phyloP scores from a whole-genome alignment of 1,140 invertebrate species.

The Drosophila hydei region DNA sequence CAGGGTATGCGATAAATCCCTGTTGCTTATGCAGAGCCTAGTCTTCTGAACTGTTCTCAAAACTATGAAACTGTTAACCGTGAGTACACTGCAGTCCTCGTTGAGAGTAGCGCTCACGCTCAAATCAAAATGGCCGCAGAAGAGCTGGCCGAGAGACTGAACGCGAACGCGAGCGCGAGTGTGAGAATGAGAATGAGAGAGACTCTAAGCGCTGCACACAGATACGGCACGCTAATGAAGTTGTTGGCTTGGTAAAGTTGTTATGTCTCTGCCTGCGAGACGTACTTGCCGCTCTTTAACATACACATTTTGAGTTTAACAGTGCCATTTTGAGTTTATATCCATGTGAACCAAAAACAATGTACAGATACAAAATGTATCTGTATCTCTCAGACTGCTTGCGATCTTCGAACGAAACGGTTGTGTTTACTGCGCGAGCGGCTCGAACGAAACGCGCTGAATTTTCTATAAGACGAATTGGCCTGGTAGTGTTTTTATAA shows the following conservation, averaged over 20 bases:
- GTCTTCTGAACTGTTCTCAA: slow-evolving; percentile 8
- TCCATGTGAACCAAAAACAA: slow-evolving; percentile 18
- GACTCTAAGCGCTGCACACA: slow-evolving; percentile 31
- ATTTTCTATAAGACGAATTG: slow-evolving; percentile 37
- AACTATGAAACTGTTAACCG: slow-evolving; percentile 48
- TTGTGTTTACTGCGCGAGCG: slow-evolving; percentile 62
- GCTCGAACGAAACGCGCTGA: slow-evolving; percentile 45
- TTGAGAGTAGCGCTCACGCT: slow-evolving; percentile 35
- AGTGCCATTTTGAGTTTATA: slow-evolving; percentile 50
- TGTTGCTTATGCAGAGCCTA: background rate
- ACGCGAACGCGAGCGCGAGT: background rate
- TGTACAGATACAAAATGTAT: slow-evolving; percentile 24
- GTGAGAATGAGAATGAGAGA: slow-evolving; percentile 25
- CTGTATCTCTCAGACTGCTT: slow-evolving; percentile 75
- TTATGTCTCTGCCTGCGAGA: slow-evolving; percentile 56
- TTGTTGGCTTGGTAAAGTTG: slow-evolving; percentile 58
- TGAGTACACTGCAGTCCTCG: slow-evolving; percentile 35
- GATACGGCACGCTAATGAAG: slow-evolving; percentile 61
- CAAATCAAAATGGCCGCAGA: slow-evolving; percentile 74
- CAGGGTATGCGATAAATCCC: slow-evolving; percentile 11
- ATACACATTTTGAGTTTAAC: slow-evolving; percentile 38
- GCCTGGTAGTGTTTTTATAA: slow-evolving; percentile 29
- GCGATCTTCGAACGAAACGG: slow-evolving; percentile 79
- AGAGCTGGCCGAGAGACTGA: slow-evolving; percentile 27
- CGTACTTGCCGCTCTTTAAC: slow-evolving; percentile 40